phyloP scores from a whole-genome alignment of 1,140 invertebrate genomes.

The Mamestra configurata region DNA sequence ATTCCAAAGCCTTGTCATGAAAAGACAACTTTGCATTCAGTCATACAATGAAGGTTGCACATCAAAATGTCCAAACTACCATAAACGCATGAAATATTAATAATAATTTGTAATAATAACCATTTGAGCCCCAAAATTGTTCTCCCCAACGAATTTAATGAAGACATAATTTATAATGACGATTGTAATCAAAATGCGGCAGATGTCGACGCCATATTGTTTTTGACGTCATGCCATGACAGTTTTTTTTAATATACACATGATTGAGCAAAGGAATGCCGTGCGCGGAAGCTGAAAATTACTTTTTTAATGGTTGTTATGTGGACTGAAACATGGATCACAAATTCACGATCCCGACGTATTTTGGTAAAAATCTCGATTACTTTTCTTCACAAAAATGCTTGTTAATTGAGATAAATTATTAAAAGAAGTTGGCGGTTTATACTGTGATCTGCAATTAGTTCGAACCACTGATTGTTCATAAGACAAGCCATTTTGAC shows the following conservation, averaged over 20 bases:
- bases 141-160: conserved; percentile 3
- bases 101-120: neutral
- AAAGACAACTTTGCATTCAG: neutral
- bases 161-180: conserved; percentile 45
- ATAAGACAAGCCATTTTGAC: no score
- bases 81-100: neutral
- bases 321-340: neutral
- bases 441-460: no score
- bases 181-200: conserved; percentile 56
- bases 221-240: conserved; percentile 43
- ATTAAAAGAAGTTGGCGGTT: no score
- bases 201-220: conserved; percentile 60
- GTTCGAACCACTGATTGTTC: no score
- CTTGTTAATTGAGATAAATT: no score
- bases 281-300: neutral
- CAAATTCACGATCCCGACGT: no score
- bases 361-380: neutral
- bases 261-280: conserved; percentile 22
- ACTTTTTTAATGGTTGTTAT: neutral
- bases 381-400: no score
- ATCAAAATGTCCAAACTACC: neutral
- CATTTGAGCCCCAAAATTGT: neutral
- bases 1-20: neutral
- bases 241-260: neutral
- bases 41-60: neutral